Evolutionary conservation across 2,797 vertebrate genomes (phyloP).

Genomic region (Hozukius guyotensis): DNA sequence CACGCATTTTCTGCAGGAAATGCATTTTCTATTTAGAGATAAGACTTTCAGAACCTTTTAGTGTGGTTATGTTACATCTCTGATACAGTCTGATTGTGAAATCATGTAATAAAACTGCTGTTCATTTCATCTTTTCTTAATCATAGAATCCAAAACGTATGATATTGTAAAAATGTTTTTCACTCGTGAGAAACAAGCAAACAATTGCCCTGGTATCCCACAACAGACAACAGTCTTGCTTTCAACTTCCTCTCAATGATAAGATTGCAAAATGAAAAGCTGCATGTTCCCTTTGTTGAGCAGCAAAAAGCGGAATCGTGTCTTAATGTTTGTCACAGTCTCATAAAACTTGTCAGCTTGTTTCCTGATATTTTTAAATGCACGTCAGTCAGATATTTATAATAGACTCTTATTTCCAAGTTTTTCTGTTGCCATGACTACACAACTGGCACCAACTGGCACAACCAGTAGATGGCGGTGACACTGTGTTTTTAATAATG

Average conservation of each 20-base stretch:
- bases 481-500: not conserved
- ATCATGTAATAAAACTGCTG: not conserved
- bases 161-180: not conserved
- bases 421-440: not conserved
- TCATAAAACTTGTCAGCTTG: constrained; percentile 22
- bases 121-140: not conserved
- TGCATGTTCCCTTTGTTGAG: constrained; percentile 59
- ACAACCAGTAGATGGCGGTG: constrained; percentile 58
- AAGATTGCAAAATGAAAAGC: constrained; percentile 77
- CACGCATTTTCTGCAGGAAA: too few species aligned
- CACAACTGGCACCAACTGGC: not conserved
- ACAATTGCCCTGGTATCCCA: not conserved
- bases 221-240: constrained; percentile 36
- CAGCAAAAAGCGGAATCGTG: constrained; percentile 73
- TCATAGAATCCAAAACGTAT: not conserved
- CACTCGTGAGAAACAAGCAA: not conserved
- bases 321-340: constrained; percentile 43
- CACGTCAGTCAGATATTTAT: not conserved
- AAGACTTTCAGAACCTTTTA: not conserved
- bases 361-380: constrained; percentile 12
- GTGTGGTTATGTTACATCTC: not conserved
- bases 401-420: not conserved
- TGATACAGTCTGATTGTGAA: not conserved
- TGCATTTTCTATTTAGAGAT: not conserved
- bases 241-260: constrained; percentile 68